These are phyloP conservation scores for Sarcophilus harrisii DNA, from an alignment of 2,797 vertebrate species.

Conservation along the genomic window DNA sequence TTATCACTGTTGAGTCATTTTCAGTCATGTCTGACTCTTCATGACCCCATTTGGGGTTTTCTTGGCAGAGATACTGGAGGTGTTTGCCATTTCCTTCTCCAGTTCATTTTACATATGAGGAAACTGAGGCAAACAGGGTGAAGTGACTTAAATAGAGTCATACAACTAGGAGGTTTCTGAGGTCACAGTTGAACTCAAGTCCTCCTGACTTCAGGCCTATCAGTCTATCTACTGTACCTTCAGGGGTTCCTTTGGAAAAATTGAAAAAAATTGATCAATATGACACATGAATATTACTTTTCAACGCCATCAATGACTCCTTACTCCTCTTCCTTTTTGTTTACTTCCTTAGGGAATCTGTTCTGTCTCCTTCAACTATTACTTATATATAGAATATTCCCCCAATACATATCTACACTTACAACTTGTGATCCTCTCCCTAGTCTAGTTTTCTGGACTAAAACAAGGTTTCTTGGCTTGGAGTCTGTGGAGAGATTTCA, in stretches of 20 bases:
- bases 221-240: neutral
- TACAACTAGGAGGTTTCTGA: neutral
- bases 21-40: neutral
- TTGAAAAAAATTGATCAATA: neutral
- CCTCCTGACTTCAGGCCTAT: neutral
- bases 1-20: neutral
- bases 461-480: neutral
- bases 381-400: constrained; percentile 37
- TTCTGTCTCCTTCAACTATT: constrained; percentile 28
- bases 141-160: neutral
- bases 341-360: constrained; percentile 20
- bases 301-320: neutral
- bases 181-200: neutral
- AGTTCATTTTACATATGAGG: neutral
- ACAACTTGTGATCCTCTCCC: neutral
- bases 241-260: neutral
- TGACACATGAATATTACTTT: neutral
- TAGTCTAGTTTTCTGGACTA: neutral
- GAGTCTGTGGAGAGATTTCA: neutral
- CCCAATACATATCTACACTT: constrained; percentile 10
- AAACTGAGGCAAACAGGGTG: neutral
- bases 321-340: constrained; percentile 36
- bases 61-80: neutral
- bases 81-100: neutral
- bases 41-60: neutral